Evolutionary conservation across 2,797 vertebrate species (phyloP).

Genomic region (Apodemus agrarius): DNA sequence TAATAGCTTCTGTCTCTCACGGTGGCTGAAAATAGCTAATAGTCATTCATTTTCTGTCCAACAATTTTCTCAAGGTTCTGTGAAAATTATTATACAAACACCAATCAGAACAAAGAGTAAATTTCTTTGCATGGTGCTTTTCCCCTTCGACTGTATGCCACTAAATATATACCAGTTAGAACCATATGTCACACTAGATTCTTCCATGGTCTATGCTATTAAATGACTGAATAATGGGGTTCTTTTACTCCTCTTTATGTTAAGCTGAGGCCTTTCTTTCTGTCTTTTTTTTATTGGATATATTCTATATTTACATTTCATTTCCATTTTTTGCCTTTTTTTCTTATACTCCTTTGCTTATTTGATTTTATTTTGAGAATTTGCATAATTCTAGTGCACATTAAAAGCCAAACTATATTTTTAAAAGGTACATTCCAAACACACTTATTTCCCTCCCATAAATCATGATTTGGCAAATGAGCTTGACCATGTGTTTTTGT

Average conservation of each 20-base stretch:
- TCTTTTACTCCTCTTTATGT: constrained; percentile 3
- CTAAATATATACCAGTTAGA: background rate
- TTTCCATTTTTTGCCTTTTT: too few relatives aligned
- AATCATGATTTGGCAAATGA: background rate
- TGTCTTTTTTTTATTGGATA: too few relatives aligned
- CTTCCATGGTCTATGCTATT: background rate
- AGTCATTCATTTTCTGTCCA: constrained; percentile 3
- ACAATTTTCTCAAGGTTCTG: background rate
- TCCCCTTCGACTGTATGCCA: background rate
- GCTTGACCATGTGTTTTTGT: background rate
- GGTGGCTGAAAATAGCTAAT: background rate
- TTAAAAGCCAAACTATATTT: constrained; percentile 11
- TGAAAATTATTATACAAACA: background rate
- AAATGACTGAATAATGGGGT: background rate
- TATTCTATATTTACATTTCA: too few relatives aligned
- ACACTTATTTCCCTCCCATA: constrained; percentile 5
- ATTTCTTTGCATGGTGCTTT: background rate
- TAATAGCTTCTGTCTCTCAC: background rate
- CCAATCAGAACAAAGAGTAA: background rate
- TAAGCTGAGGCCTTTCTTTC: background rate
- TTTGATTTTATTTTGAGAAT: constrained; percentile 37
- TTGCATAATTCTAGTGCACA: background rate
- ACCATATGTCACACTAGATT: background rate
- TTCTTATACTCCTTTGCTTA: background rate
- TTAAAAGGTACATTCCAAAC: background rate